Evolutionary conservation across 1,140 invertebrate genomes (phyloP).

Genomic region (Monomorium pharaonis): DNA sequence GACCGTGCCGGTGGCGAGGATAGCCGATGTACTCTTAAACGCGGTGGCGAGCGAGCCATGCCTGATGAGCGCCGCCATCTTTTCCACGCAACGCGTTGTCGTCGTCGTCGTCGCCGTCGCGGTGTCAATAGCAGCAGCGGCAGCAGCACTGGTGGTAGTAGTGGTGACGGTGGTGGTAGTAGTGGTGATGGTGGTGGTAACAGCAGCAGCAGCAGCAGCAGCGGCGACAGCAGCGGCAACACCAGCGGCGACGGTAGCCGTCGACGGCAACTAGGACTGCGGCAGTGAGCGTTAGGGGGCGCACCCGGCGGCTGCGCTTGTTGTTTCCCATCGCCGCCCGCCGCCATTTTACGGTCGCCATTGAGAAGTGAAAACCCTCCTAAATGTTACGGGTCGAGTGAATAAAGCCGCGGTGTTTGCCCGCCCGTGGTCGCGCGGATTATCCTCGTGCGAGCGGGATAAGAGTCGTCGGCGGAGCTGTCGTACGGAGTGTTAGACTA

Average conservation of each 20-base stretch:
- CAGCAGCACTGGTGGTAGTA: background rate
- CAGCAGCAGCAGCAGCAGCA: conserved; percentile 65
- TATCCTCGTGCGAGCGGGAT: conserved; percentile 52
- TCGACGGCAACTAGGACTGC: conserved; percentile 58
- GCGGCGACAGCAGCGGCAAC: conserved; percentile 62
- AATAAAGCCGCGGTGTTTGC: conserved; percentile 69
- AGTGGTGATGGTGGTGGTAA: background rate
- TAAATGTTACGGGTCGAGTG: conserved; percentile 88
- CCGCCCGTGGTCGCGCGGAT: conserved; percentile 62
- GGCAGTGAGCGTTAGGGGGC: conserved; percentile 67
- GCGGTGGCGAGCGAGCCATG: conserved; percentile 82
- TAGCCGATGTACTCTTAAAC: conserved; percentile 53
- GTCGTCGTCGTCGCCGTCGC: conserved; percentile 28
- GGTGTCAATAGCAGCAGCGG: conserved; percentile 6
- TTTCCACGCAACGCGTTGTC: conserved; percentile 72
- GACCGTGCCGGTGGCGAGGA: conserved; percentile 69
- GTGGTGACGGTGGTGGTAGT: background rate
- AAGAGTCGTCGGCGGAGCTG: conserved; percentile 79
- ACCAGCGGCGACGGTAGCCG: conserved; percentile 65
- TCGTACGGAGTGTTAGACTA: conserved; percentile 87
- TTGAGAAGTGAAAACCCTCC: conserved; percentile 94
- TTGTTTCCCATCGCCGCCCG: conserved; percentile 90
- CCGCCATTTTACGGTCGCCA: conserved; percentile 96
- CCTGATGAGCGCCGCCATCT: conserved; percentile 88
- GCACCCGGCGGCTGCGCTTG: conserved; percentile 85